phyloP scores from a whole-genome alignment of 92 coral and sea anemone genomes.

The Blastomussa wellsi region DNA sequence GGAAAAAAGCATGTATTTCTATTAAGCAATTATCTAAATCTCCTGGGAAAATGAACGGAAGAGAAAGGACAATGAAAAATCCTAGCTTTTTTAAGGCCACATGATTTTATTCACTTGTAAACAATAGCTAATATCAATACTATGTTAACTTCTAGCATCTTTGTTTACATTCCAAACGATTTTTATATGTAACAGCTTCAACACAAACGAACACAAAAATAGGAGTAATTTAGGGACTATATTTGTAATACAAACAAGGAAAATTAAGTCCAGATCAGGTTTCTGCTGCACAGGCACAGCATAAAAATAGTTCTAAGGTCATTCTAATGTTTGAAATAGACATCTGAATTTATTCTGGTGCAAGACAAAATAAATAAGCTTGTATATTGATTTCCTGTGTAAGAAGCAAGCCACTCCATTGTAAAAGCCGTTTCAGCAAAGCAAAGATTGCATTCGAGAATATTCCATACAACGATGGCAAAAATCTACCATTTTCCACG shows the following conservation, averaged over 20 bases:
- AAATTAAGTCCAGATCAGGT: neutral
- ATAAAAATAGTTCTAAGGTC: neutral
- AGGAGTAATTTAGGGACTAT: neutral
- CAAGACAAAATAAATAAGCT: conserved; percentile 29
- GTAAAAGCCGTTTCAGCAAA: neutral
- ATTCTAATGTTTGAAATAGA: conserved; percentile 10
- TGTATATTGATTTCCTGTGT: conserved; percentile 33
- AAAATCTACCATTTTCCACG: neutral
- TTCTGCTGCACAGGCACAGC: neutral
- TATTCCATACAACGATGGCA: neutral
- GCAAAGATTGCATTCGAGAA: neutral
- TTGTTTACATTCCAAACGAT: neutral
- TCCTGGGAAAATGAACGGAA: neutral
- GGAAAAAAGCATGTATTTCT: neutral
- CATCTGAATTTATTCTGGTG: conserved; percentile 23
- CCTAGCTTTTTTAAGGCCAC: neutral
- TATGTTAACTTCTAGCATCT: conserved; percentile 18
- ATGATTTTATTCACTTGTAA: conserved; percentile 3
- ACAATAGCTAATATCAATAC: conserved; percentile 28
- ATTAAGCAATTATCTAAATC: neutral
- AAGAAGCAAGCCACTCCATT: neutral
- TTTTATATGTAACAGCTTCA: neutral
- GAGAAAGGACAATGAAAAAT: neutral
- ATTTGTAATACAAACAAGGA: neutral
- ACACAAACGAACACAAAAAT: neutral